Evolutionary conservation across 2,113 vertebrate species (phyloP).

Genomic region (Falco punctatus): DNA sequence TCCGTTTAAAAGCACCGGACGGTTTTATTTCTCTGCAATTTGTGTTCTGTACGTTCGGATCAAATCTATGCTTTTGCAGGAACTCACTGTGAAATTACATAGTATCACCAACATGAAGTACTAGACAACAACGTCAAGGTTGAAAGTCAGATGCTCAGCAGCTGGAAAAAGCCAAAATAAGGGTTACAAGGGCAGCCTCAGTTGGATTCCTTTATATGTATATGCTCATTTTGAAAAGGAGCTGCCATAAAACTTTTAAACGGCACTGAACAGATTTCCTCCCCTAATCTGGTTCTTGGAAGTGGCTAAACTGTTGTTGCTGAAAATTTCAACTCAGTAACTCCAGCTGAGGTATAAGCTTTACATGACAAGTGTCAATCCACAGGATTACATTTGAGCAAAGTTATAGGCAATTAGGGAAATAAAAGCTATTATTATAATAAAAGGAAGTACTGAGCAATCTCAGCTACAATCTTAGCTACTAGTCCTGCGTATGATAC

Average conservation of each 20-base stretch:
- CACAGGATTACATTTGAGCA: background rate
- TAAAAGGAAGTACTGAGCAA: background rate
- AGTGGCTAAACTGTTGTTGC: background rate
- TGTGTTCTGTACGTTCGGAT: background rate
- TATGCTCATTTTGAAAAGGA: background rate
- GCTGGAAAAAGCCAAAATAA: background rate
- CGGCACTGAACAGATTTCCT: rapidly evolving
- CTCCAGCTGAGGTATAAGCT: background rate
- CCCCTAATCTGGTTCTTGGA: background rate
- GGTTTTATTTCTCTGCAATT: background rate
- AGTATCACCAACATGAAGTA: background rate
- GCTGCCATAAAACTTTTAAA: background rate
- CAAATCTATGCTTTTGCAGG: background rate
- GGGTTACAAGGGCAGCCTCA: background rate
- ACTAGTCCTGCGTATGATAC: background rate
- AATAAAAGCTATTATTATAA: background rate
- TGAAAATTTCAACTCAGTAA: background rate
- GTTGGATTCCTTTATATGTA: background rate
- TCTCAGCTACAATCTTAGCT: background rate
- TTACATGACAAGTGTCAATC: background rate
- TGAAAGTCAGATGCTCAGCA: slow-evolving; percentile 7
- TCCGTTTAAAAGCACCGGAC: background rate
- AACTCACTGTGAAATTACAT: slow-evolving; percentile 16
- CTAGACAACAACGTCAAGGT: background rate
- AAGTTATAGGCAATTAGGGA: slow-evolving; percentile 2